Base-by-base conservation (phyloP, 2,888 invertebrate genomes). In the Xestoiulus laeticollis region DNA sequence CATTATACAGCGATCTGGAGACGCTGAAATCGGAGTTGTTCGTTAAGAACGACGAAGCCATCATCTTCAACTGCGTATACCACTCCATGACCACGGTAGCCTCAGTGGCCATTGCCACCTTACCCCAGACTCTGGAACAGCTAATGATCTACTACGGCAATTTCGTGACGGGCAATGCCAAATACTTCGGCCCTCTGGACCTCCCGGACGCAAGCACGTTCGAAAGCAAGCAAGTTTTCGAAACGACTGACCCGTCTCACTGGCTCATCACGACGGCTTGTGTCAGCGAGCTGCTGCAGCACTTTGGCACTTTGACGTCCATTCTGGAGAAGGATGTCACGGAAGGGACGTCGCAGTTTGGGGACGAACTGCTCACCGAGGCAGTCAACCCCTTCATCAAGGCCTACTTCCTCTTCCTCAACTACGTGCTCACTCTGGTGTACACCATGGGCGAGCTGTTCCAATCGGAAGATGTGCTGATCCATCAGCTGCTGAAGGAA, bases 321-420 rank as follows among this genome's bases (percentile, higher is more conserved):
- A 16, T 83, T 44, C 44, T 87, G 16, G 26, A 43, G 10, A 48
- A 43, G 30, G 86, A 78, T 59, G 78, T 32, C 14, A 33, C n/a
- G 30, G 68, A 86, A 19, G 78, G 30, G 32, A 38, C 30, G 8
- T 86, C 86, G n/a, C 43, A 32, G 30, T 30, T 86, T 22, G 86
- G 33, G 10, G 44, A 78, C 10, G 53, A 53, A 19, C 38, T 88
- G 10, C 78, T 86, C 26, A 78, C 32, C 10, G 85, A 85, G 43
- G 38, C 32, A 33, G 26, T 68, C 33, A 82, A 88, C 48, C 88
- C 88, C 1, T 88, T 86, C 68, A 68, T 86, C 10, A 85, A 78
- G 32, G 88, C 88, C n/a, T 82, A 88, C 86, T 78, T 88, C 26
- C 33, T 68, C 12, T 88, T 88, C 26, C 48, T 88, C 8, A 88